Base-by-base conservation (phyloP, 2,797 vertebrate genomes). In the Sebastes glaucus region DNA sequence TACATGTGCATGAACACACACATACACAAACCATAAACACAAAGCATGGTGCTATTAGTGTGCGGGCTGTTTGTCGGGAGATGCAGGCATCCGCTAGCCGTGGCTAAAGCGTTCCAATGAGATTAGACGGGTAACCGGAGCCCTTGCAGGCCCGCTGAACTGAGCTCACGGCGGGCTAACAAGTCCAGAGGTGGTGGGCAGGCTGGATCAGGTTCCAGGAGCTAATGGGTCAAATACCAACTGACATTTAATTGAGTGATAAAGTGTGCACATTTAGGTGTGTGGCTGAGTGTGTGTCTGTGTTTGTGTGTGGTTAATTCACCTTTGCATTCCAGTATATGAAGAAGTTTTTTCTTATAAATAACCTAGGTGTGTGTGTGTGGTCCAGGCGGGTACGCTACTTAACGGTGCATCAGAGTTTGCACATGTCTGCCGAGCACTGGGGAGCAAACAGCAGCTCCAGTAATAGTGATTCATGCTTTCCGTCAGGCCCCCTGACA, bases 51-150 rank as follows among this genome's bases (percentile, higher is more conserved):
- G 92, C 94, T 95, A 96, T 96, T 96, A 96, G 92, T 49, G 89
- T 91, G 86, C 80, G 83, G 88, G 89, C 93, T 93, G 96, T 97
- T 96, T 96, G 96, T 96, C 95, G 95, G 95, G 95, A 96, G 96
- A 97, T 95, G 95, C 95, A 95, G 95, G 96, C 96, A 96, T 97
- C 96, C 96, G 95, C 94, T 95, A 93, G 95, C 96, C 93, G 91
- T 72, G 82, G 93, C 91, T 92, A 96, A 96, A 96, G 96, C 94
- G 83, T 77, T 95, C 87, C 95, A 97, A 97, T 96, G 95, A 96
- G 97, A 98, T 98, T 98, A 98, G 93, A 88, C 88, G 90, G 91
- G 96, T 96, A 97, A 97, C 96, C 95, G 93, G 96, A 98, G 95
- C 96, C 94, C 94, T 92, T 94, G 94, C 85, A 93, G 92, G 94